These are phyloP conservation scores for Indri indri DNA, from an alignment of 2,113 vertebrate species.

Conservation along the genomic window DNA sequence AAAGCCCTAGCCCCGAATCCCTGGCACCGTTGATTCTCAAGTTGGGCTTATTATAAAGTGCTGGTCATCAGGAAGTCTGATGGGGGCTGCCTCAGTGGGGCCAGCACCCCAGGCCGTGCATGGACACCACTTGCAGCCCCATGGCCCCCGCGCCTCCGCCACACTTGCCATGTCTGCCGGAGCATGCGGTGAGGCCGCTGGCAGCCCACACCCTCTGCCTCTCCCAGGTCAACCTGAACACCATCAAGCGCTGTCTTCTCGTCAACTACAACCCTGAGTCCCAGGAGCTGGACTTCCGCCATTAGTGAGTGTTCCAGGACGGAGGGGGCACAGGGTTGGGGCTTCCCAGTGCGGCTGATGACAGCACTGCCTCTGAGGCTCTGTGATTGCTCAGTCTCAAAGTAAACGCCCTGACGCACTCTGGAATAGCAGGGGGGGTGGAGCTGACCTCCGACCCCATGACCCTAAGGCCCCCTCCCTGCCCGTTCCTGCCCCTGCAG, in stretches of 20 bases:
- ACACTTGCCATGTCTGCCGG: not conserved
- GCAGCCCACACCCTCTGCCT: not conserved
- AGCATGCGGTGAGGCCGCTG: not conserved
- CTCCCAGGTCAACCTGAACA: slow-evolving; percentile 91
- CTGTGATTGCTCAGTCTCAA: slow-evolving; percentile 83
- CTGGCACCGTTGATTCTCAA: not conserved
- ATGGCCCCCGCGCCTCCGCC: too few species aligned
- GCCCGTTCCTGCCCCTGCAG: slow-evolving; percentile 73
- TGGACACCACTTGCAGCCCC: not conserved
- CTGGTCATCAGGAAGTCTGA: not conserved
- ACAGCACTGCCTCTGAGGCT: slow-evolving; percentile 79
- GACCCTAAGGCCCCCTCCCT: fast-evolving
- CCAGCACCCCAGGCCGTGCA: not conserved
- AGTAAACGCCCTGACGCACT: slow-evolving; percentile 90
- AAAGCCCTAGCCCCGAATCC: not conserved
- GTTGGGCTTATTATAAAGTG: not conserved
- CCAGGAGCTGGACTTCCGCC: slow-evolving; percentile 90
- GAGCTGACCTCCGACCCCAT: fast-evolving
- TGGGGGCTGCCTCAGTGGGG: not conserved
- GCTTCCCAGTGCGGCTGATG: slow-evolving; percentile 80
- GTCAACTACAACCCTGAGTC: slow-evolving; percentile 87
- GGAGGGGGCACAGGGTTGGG: fast-evolving
- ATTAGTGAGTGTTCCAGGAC: slow-evolving; percentile 89
- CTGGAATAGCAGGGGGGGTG: fast-evolving
- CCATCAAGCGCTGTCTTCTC: slow-evolving; percentile 92